A percentile compares a stretch with the other conserved stretches of the same genome.
Evolutionary conservation across 2,797 vertebrate genomes (phyloP).

Genomic region (Lepus oiostolus): DNA sequence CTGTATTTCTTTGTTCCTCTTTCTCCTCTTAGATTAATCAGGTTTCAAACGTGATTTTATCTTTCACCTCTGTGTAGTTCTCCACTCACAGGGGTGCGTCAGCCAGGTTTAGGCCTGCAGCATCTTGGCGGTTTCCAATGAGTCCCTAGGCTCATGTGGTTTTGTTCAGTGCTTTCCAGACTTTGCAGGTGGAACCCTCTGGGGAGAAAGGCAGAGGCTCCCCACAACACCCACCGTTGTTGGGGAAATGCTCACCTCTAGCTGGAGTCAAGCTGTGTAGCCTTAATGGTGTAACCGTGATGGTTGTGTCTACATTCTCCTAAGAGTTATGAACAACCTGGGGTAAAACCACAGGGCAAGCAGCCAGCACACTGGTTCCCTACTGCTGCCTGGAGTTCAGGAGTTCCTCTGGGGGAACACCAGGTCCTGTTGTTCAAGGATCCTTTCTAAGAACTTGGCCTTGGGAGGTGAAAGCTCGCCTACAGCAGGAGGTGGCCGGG

Average conservation of each 20-base stretch:
- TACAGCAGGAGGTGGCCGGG: neutral
- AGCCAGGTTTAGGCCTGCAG: neutral
- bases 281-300: neutral
- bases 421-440: neutral
- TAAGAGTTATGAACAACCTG: neutral
- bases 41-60: neutral
- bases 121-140: neutral
- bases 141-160: neutral
- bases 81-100: neutral
- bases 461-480: neutral
- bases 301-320: neutral
- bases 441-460: neutral
- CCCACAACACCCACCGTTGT: neutral
- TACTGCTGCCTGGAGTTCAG: neutral
- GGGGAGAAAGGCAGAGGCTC: neutral
- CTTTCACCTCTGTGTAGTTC: neutral
- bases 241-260: neutral
- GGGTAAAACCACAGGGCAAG: neutral
- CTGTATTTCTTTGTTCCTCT: neutral
- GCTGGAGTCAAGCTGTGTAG: neutral
- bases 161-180: neutral
- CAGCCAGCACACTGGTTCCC: neutral
- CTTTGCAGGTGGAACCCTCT: neutral
- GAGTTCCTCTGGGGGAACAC: neutral
- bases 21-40: neutral